Conservation (phyloP, 1,140 invertebrate species). For the Pogonomyrmex barbatus region DNA sequence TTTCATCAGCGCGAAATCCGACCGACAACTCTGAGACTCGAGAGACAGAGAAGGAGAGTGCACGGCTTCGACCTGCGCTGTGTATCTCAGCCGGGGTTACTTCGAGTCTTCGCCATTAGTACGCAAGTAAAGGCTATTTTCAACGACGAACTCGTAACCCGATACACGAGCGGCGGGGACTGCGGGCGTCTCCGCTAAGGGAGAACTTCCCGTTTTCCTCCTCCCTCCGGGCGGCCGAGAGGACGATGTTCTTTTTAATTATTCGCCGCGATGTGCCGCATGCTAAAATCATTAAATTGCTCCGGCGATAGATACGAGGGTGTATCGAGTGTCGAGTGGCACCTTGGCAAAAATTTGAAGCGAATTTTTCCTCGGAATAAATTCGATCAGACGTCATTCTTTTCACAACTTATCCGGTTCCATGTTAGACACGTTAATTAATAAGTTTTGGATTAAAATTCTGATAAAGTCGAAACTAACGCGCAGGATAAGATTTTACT, state of each 20-base stretch:
- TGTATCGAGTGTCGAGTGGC: conserved; percentile 35
- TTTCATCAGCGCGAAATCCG: conserved; percentile 52
- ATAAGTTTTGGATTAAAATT: conserved; percentile 40
- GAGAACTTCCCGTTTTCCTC: background rate
- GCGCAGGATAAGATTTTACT: conserved; percentile 17
- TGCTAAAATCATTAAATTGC: conserved; percentile 56
- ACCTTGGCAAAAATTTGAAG: conserved; percentile 27
- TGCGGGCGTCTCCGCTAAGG: conserved; percentile 36
- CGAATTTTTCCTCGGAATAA: background rate
- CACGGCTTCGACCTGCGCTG: conserved; percentile 52
- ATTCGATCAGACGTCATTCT: conserved; percentile 8
- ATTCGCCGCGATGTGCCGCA: conserved; percentile 46
- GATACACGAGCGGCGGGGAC: conserved; percentile 65
- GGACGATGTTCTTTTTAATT: conserved; percentile 55
- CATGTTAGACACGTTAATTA: conserved; percentile 15
- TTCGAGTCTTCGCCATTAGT: conserved; percentile 69
- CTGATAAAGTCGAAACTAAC: background rate
- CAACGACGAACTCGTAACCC: conserved; percentile 74
- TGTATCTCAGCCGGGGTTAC: conserved; percentile 65
- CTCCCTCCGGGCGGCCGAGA: background rate
- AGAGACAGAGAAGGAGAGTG: background rate
- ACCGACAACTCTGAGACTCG: conserved; percentile 23
- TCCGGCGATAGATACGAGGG: conserved; percentile 25
- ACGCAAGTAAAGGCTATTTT: conserved; percentile 76
- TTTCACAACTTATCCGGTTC: background rate